Base-by-base conservation (phyloP, 2,113 vertebrate genomes). In the Terrapene triunguis region DNA sequence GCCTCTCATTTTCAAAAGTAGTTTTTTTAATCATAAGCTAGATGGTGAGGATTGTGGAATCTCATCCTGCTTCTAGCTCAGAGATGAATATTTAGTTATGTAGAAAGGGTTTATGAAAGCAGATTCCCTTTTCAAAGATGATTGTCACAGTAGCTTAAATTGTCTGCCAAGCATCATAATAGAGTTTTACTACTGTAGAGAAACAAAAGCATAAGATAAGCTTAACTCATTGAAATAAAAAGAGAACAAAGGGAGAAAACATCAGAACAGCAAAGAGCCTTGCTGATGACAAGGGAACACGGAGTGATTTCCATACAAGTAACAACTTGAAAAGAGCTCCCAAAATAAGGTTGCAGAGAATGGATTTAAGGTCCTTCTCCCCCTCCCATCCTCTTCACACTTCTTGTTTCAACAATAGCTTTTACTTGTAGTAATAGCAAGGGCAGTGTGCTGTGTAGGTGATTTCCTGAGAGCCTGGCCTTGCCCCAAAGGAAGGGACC, bases 191-290 rank as follows among this genome's bases (percentile, higher is more conserved):
- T 98, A 95, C 87, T 78, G 85, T 57, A 89, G 97, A 96, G 98
- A 98, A 98, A 98, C 96, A 98, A 98, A 97, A 97, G 98, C 82
- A 90, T 80, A 93, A 97, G 97, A 96, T 96, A 96, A 97, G 94
- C 90, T 94, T 97, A 96, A 98, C 94, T 98, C 95, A 76, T 8
- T 96, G 96, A 97, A 96, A 97, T 94, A 95, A 96, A 94, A 88
- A 69, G 93, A 92, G 93, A 94, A 94, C 93, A 89, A 94, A 97
- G 80, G 24, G 80, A 62, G 80, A 90, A 92, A 91, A 65, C 65
- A 85, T 82, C 74, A 65, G 87, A 94, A 88, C 35, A 93, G 92
- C 27, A 17, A 4, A 94, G 89, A 91, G 84, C 83, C 51, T 94
- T 1, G 5, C 9, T 44, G 89, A 94, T 96, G 90, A 96, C 89